Percentiles rank a stretch among this genome's conserved stretches.
Conservation (phyloP, 1,140 invertebrate genomes). For the Drosophila triauraria region DNA sequence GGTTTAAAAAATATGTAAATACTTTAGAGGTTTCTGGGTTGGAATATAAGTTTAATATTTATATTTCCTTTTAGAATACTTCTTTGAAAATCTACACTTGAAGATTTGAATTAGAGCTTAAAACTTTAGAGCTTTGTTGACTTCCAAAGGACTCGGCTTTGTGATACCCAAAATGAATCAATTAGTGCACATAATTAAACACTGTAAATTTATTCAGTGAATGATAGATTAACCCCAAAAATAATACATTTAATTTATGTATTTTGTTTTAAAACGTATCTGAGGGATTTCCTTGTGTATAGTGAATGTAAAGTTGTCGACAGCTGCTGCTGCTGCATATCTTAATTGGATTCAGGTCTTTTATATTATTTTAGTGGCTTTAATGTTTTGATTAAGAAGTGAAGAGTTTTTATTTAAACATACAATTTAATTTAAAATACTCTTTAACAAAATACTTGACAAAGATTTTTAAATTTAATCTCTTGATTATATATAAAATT, state of each 20-base stretch:
- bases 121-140: neutral
- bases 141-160: too few relatives aligned
- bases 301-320: conserved; percentile 27
- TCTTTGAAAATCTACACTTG: neutral
- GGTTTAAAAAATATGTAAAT: too few relatives aligned
- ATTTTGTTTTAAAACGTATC: conserved; percentile 9
- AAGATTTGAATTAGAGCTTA: neutral
- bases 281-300: conserved; percentile 15
- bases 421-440: conserved; percentile 6
- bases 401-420: conserved; percentile 5
- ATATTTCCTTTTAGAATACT: neutral
- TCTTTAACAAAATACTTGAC: too few relatives aligned
- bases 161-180: neutral
- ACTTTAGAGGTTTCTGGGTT: neutral
- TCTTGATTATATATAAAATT: neutral
- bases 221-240: conserved; percentile 19
- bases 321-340: conserved; percentile 17
- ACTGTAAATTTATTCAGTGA: conserved; percentile 13
- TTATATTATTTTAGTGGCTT: conserved; percentile 25
- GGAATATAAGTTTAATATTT: too few relatives aligned
- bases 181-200: conserved; percentile 3
- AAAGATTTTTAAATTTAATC: neutral
- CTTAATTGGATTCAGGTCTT: conserved; percentile 23
- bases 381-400: conserved; percentile 21
- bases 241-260: conserved; percentile 20